Conservation (phyloP, 2,888 invertebrate genomes). For the Stenichneumon culpator region DNA sequence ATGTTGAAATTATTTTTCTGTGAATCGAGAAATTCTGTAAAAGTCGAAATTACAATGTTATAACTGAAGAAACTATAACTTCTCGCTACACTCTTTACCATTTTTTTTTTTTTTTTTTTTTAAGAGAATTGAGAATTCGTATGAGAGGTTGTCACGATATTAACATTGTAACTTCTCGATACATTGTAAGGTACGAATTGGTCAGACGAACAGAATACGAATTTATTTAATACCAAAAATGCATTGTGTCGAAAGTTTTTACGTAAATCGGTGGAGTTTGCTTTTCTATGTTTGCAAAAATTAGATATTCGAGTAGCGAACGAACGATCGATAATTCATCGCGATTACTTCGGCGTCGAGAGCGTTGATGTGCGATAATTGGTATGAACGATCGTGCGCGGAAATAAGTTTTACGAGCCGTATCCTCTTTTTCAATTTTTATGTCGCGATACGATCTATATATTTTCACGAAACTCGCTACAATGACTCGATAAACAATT, state of each 20-base stretch:
- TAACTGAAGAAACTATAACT: neutral
- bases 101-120: neutral
- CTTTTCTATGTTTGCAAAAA: slow-evolving; percentile 10
- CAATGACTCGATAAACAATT: slow-evolving; percentile 50
- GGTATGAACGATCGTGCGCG: slow-evolving; percentile 28
- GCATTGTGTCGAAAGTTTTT: no score
- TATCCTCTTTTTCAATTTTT: slow-evolving; percentile 29
- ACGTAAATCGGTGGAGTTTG: neutral
- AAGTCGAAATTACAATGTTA: neutral
- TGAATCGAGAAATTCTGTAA: neutral
- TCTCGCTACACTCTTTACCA: neutral
- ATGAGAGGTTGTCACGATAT: neutral
- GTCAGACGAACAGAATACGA: neutral
- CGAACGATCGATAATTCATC: slow-evolving; percentile 35
- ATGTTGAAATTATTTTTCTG: neutral
- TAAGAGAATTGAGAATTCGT: neutral
- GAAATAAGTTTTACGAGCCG: slow-evolving; percentile 26
- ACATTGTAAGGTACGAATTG: no score
- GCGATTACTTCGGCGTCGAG: slow-evolving; percentile 31
- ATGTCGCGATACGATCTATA: slow-evolving; percentile 36
- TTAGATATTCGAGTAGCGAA: neutral
- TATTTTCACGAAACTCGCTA: slow-evolving; percentile 36
- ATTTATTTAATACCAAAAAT: neutral
- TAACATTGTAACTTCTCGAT: no score
- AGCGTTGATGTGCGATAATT: slow-evolving; percentile 39